phyloP scores from a whole-genome alignment of 2,797 vertebrate species.

The Myotis pilosus region DNA sequence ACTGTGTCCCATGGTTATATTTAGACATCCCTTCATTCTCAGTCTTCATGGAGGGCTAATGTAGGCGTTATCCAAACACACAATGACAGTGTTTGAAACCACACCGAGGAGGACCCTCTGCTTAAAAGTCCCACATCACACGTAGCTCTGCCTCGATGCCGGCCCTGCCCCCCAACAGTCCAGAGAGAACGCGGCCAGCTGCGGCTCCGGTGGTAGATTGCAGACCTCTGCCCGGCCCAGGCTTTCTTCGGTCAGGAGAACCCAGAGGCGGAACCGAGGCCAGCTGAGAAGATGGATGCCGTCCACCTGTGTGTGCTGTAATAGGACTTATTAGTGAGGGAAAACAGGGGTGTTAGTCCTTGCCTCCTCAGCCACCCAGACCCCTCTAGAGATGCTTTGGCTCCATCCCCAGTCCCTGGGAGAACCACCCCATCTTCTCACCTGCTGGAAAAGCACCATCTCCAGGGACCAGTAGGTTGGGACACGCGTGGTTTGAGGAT shows the following conservation, averaged over 20 bases:
- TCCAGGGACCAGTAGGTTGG: neutral
- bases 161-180: neutral
- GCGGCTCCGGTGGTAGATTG: neutral
- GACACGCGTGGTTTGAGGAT: neutral
- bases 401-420: neutral
- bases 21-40: slow-evolving; percentile 34
- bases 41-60: neutral
- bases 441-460: neutral
- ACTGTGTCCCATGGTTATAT: neutral
- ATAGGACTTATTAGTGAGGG: neutral
- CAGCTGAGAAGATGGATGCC: neutral
- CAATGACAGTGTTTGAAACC: neutral
- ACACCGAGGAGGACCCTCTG: neutral
- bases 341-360: neutral
- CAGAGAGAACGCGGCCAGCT: neutral
- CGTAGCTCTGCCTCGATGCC: neutral
- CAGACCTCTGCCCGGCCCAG: neutral
- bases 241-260: neutral
- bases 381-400: too few relatives aligned
- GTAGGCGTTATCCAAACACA: slow-evolving; percentile 34
- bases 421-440: neutral
- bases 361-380: neutral
- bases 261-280: neutral
- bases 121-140: slow-evolving; percentile 22
- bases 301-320: neutral